These are phyloP conservation scores for Gypaetus barbatus DNA, from an alignment of 2,797 vertebrate genomes.

Conservation along the genomic window DNA sequence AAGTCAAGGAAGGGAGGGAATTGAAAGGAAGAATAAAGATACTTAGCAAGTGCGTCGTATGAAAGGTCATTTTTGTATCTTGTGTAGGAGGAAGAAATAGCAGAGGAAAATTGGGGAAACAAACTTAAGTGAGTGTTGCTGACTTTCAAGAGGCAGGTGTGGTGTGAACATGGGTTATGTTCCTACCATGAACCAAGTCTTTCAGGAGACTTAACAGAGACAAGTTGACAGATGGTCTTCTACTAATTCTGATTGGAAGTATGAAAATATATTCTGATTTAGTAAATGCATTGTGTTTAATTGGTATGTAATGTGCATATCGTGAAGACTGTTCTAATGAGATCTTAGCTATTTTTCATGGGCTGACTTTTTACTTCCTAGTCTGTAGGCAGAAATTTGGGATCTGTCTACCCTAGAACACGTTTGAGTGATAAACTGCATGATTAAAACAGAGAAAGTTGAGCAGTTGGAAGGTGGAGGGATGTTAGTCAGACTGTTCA, in stretches of 20 bases:
- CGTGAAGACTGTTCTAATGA: neutral
- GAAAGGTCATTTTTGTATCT: conserved; percentile 24
- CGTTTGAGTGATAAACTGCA: neutral
- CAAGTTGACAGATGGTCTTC: neutral
- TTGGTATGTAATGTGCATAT: neutral
- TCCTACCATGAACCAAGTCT: neutral
- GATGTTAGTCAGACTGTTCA: neutral
- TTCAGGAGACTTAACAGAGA: neutral
- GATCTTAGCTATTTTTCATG: neutral
- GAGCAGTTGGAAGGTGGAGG: neutral
- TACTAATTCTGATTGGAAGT: neutral
- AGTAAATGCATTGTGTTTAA: neutral
- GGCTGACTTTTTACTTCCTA: neutral
- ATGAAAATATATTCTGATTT: neutral
- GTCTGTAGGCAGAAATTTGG: neutral
- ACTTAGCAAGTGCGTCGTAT: neutral
- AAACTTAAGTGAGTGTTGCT: neutral
- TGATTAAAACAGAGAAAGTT: neutral
- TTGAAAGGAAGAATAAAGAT: conserved; percentile 5
- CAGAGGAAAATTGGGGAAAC: neutral
- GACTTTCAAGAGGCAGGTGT: neutral
- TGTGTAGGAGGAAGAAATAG: neutral
- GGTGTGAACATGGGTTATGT: neutral
- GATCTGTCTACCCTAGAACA: neutral
- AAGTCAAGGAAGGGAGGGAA: conserved; percentile 18